These are phyloP conservation scores for Triplophysa bombifrons DNA, from an alignment of 2,797 vertebrate genomes.

Conservation along the genomic window DNA sequence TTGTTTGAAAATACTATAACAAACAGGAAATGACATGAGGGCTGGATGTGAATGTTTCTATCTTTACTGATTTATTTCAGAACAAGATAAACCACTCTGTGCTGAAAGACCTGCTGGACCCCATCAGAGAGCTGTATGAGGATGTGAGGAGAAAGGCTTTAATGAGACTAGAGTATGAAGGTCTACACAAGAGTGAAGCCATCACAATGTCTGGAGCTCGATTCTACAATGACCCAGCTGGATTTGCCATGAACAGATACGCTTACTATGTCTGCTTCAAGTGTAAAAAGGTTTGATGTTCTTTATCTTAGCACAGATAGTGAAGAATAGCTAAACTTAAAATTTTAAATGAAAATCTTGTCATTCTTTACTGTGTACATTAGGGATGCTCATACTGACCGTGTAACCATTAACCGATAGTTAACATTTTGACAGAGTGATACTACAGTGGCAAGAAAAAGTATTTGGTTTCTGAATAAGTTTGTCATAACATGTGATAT, in stretches of 20 bases:
- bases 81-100: conserved; percentile 99
- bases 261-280: conserved; percentile 99
- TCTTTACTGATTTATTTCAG: conserved; percentile 67
- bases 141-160: conserved; percentile 97
- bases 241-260: conserved; percentile 99
- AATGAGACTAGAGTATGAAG: conserved; percentile 98
- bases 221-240: conserved; percentile 97
- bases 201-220: conserved; percentile 97
- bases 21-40: too few species aligned
- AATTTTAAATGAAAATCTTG: not conserved
- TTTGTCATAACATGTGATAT: too few species aligned
- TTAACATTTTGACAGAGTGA: too few species aligned
- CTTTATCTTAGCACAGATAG: not conserved
- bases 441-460: too few species aligned
- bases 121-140: conserved; percentile 97
- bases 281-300: conserved; percentile 91
- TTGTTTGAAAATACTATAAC: too few species aligned
- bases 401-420: too few species aligned
- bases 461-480: too few species aligned
- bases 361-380: not conserved
- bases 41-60: too few species aligned
- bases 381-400: too few species aligned
- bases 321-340: not conserved
- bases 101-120: conserved; percentile 97
- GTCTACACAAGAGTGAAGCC: conserved; percentile 97